Percentiles rank a stretch among this genome's conserved stretches.
Evolutionary conservation across 2,888 invertebrate genomes (phyloP).

Genomic region (Cryptus armator): DNA sequence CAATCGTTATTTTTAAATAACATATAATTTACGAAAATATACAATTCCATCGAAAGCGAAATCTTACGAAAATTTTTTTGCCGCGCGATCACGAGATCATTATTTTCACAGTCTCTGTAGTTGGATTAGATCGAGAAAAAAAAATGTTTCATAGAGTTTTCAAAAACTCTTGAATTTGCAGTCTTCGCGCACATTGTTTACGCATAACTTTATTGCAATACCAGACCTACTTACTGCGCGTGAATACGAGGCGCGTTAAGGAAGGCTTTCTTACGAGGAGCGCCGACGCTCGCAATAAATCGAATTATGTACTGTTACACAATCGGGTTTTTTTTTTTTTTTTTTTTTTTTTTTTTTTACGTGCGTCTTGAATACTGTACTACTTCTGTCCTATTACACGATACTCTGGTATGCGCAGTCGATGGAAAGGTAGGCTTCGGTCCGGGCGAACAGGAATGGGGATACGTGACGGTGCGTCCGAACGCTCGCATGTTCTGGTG

Average conservation of each 20-base stretch:
- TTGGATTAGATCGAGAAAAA: too few species aligned
- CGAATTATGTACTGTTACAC: constrained; percentile 5
- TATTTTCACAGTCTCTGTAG: too few species aligned
- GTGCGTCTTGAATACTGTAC: constrained; percentile 23
- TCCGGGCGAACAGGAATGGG: constrained; percentile 90
- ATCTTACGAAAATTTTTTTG: too few species aligned
- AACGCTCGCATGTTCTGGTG: constrained; percentile 95
- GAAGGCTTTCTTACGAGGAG: constrained; percentile 23
- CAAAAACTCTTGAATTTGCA: too few species aligned
- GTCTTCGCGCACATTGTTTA: background rate
- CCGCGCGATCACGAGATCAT: too few species aligned
- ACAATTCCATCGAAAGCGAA: too few species aligned
- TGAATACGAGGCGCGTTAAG: constrained; percentile 3
- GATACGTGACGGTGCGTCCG: constrained; percentile 90
- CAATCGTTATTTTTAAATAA: too few species aligned
- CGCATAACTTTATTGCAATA: constrained; percentile 30
- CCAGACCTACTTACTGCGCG: background rate
- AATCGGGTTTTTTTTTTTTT: constrained; percentile 1
- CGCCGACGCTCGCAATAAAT: constrained; percentile 9
- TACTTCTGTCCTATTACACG: background rate
- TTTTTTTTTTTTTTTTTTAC: background rate
- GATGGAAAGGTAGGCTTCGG: constrained; percentile 85
- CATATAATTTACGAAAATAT: too few species aligned
- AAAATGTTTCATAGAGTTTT: background rate
- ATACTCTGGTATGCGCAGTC: constrained; percentile 36